Base-by-base conservation (phyloP, 2,797 vertebrate species). In the Sciaenops ocellatus region DNA sequence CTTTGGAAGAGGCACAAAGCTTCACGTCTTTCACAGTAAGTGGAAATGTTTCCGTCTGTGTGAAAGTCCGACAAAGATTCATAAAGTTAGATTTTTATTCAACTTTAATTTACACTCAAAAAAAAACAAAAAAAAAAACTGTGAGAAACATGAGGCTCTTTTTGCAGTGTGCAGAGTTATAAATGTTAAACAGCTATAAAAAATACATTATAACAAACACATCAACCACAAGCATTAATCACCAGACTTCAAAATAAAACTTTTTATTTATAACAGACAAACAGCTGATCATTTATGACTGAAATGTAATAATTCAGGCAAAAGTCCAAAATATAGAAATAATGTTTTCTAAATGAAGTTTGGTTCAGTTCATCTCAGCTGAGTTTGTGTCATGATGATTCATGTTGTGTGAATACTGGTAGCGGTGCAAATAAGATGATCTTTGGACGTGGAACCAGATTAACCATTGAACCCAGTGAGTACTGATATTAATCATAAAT, bases 11-110 rank as follows among this genome's bases (percentile, higher is more conserved):
- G 88, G 88, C 18, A 71, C 80, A 1, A 60, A 69, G 24, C 57
- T 92, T 2, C 56, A 24, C 1, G 6, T 90, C 68, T 24, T 48
- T 26, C 13, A 74, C 56, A 82, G 89, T 92, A 83, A 90, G 89
- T 80, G 1, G 3, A 52, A 6, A 26, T 20, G 1, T 61, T 34
- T 24, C 1, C 20, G 17, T 38, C n/a, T 5, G 42, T 55, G 16
- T 30, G 50, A 54, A 48, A 15, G n/a, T 18, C 20, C 20, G 20
- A 20, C 18, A 50, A 4, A 16, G 17, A 18, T 48, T 20, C 17
- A 47, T 28, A 1, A 28, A 28, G 28, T 28, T 5, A 28, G 46
- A 47, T 18, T 17, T 47, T 44, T 47, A 17, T 6, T 46, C 44
- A 46, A 17, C 46, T 2, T 47, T 1, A 47, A 18, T 18, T 47